phyloP scores from a whole-genome alignment of 2,888 invertebrate genomes.

The Oithona nana region DNA sequence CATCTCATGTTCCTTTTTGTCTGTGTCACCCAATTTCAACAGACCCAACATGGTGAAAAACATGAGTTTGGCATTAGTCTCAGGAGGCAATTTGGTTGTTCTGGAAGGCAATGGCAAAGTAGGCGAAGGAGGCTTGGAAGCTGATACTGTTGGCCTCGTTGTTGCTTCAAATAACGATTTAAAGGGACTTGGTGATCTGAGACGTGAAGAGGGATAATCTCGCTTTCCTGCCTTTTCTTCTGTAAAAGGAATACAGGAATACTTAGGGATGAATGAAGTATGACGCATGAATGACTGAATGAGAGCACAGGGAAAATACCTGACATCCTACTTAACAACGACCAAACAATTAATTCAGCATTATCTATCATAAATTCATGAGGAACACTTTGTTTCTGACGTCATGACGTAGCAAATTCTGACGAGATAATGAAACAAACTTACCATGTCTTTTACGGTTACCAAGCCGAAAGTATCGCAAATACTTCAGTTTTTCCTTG shows the following conservation, averaged over 20 bases:
- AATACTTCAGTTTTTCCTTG: conserved; percentile 1
- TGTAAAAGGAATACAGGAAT: neutral
- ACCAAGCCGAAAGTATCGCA: neutral
- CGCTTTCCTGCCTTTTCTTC: neutral
- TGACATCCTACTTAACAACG: too few species aligned
- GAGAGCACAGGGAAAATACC: too few species aligned
- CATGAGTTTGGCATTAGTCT: neutral
- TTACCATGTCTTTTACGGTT: conserved; percentile 1
- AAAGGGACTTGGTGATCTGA: too few species aligned
- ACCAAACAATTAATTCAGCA: too few species aligned
- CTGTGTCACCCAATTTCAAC: neutral
- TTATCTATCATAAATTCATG: too few species aligned
- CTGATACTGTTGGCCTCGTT: too few species aligned
- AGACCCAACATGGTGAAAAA: neutral
- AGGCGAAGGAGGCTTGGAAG: neutral
- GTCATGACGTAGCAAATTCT: too few species aligned
- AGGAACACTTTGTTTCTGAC: too few species aligned
- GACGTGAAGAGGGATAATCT: too few species aligned
- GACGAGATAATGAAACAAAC: neutral
- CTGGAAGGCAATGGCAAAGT: neutral
- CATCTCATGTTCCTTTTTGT: neutral
- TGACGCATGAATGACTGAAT: neutral
- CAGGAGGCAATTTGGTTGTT: neutral
- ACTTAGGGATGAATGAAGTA: neutral
- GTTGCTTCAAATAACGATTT: too few species aligned